Evolutionary conservation across 2,797 vertebrate genomes (phyloP), one percentile per base, ranked within the genome.

Genomic region (Semotilus atromaculatus): DNA sequence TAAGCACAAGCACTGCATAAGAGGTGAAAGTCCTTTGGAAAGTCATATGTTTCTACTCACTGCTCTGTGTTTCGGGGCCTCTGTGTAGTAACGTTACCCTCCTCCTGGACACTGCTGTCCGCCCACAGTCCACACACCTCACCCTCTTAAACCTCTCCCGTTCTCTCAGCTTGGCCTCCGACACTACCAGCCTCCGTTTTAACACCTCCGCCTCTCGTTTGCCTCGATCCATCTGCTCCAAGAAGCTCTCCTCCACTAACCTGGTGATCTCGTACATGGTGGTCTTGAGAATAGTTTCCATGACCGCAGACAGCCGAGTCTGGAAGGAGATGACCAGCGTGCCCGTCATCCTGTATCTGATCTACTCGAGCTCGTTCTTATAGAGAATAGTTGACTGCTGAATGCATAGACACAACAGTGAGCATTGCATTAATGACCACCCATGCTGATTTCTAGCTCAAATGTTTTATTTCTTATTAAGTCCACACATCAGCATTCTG

Each of bases 211-310:
- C 91, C 88, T 96, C 94, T 78, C 89, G 92, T 48, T 85, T 91
- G 74, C 93, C 92, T 34, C 93, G 94, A 85, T 91, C 93, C 81
- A 95, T 88, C 89, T 95, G 93, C 83, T 92, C 92, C 84, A 96
- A 7, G 58, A 96, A 91, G n/a, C 93, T 91, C 23, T 95, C 93
- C 88, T 96, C 94, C 66, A 96, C 95, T 83, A 96, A 29, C 80
- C 92, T 90, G 67, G 92, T 94, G 70, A 96, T 92, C 89, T 96
- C 94, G 21, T 90, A 94, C 92, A 96, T 92, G 26, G 95, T 93
- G 0, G 94, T 93, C 89, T 95, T 95, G 13, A 95, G 85, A 75
- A 96, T 90, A 2, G 93, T 90, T 90, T 96, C 95, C 95, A 96
- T 94, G 85, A 96, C 93, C 31, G 93, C 93, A 1, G 94, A 94